Conservation (phyloP, 2,888 invertebrate species). For the Melanophora roralis region DNA sequence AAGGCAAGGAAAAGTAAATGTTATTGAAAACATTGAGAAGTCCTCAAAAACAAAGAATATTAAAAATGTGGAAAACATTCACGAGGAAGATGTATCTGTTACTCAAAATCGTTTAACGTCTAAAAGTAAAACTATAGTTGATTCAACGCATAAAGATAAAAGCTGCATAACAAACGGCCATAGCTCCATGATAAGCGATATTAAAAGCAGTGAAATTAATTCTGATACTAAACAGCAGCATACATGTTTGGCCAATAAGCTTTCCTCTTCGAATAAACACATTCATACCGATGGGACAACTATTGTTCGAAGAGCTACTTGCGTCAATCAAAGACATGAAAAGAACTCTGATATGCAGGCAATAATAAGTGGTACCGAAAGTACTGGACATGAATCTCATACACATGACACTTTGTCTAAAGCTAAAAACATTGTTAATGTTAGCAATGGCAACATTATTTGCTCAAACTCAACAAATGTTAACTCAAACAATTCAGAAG, state of each 20-base stretch:
- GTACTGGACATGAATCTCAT: slow-evolving; percentile 6
- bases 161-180: slow-evolving; percentile 54
- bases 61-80: slow-evolving; percentile 70
- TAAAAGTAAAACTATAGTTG: slow-evolving; percentile 54
- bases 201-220: slow-evolving; percentile 4
- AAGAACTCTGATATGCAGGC: slow-evolving; percentile 53
- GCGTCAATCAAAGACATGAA: slow-evolving; percentile 51
- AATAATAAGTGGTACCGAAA: slow-evolving; percentile 25
- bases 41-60: slow-evolving; percentile 73
- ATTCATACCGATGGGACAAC: slow-evolving; percentile 52
- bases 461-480: slow-evolving; percentile 28
- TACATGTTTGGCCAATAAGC: slow-evolving; percentile 43
- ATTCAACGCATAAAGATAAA: slow-evolving; percentile 30
- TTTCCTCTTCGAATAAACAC: slow-evolving; percentile 32
- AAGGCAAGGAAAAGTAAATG: slow-evolving; percentile 72
- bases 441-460: background rate
- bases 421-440: background rate
- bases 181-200: background rate
- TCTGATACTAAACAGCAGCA: slow-evolving; percentile 38
- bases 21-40: slow-evolving; percentile 74
- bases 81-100: slow-evolving; percentile 68
- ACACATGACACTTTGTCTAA: slow-evolving; percentile 5
- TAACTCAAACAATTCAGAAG: slow-evolving; percentile 39
- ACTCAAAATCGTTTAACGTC: slow-evolving; percentile 67
- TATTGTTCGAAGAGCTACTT: slow-evolving; percentile 42